Conservation (phyloP, 2,888 invertebrate genomes). For the Leptinotarsa juncta region DNA sequence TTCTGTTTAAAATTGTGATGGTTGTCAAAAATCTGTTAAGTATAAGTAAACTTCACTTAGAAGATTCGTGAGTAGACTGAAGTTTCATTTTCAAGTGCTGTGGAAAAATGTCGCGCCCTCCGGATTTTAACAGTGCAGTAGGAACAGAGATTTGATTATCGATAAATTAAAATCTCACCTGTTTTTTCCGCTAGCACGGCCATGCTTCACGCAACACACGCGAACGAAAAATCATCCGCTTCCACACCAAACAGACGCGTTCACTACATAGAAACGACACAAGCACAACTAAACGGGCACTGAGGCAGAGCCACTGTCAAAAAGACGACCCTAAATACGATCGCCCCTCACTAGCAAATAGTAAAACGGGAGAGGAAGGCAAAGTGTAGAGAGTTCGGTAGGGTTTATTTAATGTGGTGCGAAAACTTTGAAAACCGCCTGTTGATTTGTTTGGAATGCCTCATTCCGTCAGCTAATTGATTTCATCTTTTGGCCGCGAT, state of each 20-base stretch:
- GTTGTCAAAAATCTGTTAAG: too few relatives aligned
- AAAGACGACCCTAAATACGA: slow-evolving; percentile 35
- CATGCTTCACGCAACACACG: neutral
- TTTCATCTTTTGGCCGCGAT: slow-evolving; percentile 5
- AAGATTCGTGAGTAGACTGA: too few relatives aligned
- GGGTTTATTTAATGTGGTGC: slow-evolving; percentile 30
- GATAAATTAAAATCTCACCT: neutral
- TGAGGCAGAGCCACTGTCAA: slow-evolving; percentile 35
- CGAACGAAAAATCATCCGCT: neutral
- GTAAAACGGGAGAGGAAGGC: slow-evolving; percentile 33
- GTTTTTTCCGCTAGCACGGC: slow-evolving; percentile 10
- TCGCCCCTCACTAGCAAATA: slow-evolving; percentile 36
- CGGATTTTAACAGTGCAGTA: too few relatives aligned
- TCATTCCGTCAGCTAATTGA: slow-evolving; percentile 11
- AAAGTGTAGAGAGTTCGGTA: slow-evolving; percentile 9
- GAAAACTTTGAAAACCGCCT: slow-evolving; percentile 42
- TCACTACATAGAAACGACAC: slow-evolving; percentile 28
- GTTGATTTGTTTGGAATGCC: slow-evolving; percentile 33
- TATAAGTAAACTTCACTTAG: too few relatives aligned
- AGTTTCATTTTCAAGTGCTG: too few relatives aligned
- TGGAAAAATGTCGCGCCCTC: too few relatives aligned
- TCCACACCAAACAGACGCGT: slow-evolving; percentile 10
- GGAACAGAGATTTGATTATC: too few relatives aligned
- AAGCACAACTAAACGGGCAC: slow-evolving; percentile 35
- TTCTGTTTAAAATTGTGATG: too few relatives aligned